These are phyloP conservation scores for Stenurella melanura DNA, from an alignment of 2,888 invertebrate genomes.

Conservation along the genomic window DNA sequence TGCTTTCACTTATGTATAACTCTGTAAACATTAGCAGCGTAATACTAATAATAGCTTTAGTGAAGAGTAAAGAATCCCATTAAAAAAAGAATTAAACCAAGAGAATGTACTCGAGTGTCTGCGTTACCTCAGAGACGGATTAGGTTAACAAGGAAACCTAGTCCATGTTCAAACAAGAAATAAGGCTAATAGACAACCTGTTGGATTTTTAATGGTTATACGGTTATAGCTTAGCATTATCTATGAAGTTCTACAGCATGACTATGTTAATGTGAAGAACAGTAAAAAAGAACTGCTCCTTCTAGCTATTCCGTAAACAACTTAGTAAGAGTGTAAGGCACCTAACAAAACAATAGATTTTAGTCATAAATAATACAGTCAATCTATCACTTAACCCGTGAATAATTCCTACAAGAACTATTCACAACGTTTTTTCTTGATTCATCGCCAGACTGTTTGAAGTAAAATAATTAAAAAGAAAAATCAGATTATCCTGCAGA, in stretches of 20 bases:
- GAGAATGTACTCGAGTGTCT: slow-evolving; percentile 5
- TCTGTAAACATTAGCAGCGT: background rate
- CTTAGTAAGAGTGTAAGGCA: background rate
- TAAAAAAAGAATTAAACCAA: slow-evolving; percentile 6
- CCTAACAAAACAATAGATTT: too few relatives aligned
- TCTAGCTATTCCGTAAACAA: background rate
- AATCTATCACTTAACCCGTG: too few relatives aligned
- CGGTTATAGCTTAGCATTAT: slow-evolving; percentile 12
- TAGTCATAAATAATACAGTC: too few relatives aligned
- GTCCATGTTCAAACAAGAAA: slow-evolving; percentile 26
- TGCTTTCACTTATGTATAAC: slow-evolving; percentile 5
- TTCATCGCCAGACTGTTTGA: too few relatives aligned
- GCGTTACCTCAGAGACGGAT: slow-evolving; percentile 8
- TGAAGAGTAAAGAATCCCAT: background rate
- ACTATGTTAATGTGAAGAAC: slow-evolving; percentile 3
- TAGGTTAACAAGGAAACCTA: background rate
- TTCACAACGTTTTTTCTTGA: too few relatives aligned
- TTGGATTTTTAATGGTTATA: slow-evolving; percentile 38
- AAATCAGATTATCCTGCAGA: too few relatives aligned
- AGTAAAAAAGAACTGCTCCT: background rate
- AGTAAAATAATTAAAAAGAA: too few relatives aligned
- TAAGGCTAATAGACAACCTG: slow-evolving; percentile 37
- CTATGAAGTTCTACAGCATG: slow-evolving; percentile 29
- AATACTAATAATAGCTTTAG: slow-evolving; percentile 4
- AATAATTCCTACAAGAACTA: too few relatives aligned